These are phyloP conservation scores for Caranx melampygus DNA, from an alignment of 2,113 vertebrate genomes.

Conservation along the genomic window DNA sequence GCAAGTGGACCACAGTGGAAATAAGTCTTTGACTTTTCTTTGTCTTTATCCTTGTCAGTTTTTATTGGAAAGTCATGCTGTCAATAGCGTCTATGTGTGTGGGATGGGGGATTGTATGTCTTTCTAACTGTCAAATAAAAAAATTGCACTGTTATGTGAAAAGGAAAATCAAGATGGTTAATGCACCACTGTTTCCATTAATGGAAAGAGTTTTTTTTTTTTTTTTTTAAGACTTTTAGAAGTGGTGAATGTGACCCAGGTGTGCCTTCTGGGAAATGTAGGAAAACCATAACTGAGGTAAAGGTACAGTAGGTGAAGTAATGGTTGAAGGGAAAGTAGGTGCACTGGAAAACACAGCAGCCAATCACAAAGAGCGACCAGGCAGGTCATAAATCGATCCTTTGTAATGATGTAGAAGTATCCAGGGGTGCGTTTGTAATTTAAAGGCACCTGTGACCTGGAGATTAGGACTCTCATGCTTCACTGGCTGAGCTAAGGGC, in stretches of 20 bases:
- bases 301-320: background rate
- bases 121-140: no score
- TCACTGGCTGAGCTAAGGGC: constrained; percentile 30
- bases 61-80: no score
- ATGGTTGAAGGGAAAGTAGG: background rate
- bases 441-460: constrained; percentile 55
- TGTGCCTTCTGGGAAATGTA: background rate
- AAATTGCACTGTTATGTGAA: background rate
- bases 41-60: no score
- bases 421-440: constrained; percentile 38
- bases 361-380: background rate
- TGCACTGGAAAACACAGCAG: background rate
- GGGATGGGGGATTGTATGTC: no score
- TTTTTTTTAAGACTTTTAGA: background rate
- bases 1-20: no score
- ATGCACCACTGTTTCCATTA: background rate
- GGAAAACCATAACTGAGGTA: background rate
- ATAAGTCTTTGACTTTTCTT: no score
- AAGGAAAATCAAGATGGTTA: constrained; percentile 3
- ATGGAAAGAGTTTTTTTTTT: background rate
- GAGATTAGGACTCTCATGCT: constrained; percentile 42
- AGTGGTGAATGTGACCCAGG: background rate
- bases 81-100: no score
- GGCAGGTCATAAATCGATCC: constrained; percentile 18
- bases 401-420: constrained; percentile 13